A percentile compares a stretch with the other conserved stretches of the same genome.
Evolutionary conservation across 2,113 vertebrate genomes (phyloP).

Genomic region (Fregata magnificens): DNA sequence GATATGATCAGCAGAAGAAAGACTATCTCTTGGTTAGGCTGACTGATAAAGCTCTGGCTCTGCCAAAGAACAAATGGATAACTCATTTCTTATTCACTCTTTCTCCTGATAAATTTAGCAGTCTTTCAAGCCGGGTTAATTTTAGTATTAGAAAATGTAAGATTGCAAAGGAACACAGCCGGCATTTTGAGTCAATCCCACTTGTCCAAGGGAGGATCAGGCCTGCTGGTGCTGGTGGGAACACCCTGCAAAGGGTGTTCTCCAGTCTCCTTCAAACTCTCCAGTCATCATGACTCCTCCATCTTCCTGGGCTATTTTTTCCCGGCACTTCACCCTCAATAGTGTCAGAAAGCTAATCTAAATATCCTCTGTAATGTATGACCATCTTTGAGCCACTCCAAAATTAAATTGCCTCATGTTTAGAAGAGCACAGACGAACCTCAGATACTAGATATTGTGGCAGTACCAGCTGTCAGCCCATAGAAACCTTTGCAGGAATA

Average conservation of each 20-base stretch:
- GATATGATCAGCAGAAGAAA: neutral
- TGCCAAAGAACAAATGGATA: neutral
- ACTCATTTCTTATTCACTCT: neutral
- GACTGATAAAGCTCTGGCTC: neutral
- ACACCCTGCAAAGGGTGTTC: neutral
- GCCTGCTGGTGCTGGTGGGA: neutral
- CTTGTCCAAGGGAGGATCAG: neutral
- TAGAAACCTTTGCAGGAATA: conserved; percentile 23
- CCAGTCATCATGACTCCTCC: neutral
- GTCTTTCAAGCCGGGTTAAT: neutral
- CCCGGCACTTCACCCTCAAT: neutral
- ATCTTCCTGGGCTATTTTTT: neutral
- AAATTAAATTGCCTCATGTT: conserved; percentile 44
- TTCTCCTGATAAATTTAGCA: neutral
- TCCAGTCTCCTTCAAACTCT: neutral
- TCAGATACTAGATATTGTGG: conserved; percentile 20
- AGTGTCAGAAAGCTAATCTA: neutral
- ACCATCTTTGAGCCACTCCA: neutral
- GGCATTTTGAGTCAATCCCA: neutral
- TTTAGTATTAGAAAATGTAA: neutral
- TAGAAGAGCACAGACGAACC: conserved; percentile 37
- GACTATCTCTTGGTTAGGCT: neutral
- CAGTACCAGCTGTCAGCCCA: conserved; percentile 16
- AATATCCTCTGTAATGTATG: neutral
- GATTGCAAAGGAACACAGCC: neutral